A percentile compares a stretch with the other conserved stretches of the same genome.
Evolutionary conservation across 2,113 vertebrate species (phyloP).

Genomic region (Phalacrocorax aristotelis): DNA sequence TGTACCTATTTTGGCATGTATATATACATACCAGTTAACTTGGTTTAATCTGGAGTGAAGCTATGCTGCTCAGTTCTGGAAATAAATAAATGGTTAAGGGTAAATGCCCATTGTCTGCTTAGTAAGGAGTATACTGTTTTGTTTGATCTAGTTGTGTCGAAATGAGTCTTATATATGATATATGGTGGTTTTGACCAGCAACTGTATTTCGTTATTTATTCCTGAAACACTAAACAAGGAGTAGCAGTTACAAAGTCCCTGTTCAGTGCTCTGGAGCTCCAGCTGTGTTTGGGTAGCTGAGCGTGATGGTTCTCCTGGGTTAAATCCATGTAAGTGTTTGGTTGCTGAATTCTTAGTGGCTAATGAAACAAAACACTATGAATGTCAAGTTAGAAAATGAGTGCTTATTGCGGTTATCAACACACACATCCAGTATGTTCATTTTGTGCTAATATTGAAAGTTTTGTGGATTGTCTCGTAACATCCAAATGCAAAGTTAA

Average conservation of each 20-base stretch:
- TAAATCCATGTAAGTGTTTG: not conserved
- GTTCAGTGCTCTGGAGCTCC: not conserved
- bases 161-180: not conserved
- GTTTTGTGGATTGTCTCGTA: not conserved
- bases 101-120: not conserved
- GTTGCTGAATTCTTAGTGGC: not conserved
- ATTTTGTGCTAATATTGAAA: not conserved
- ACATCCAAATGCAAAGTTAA: not conserved
- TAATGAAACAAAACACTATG: not conserved
- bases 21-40: not conserved
- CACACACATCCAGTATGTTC: not conserved
- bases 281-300: not conserved
- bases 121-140: not conserved
- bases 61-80: not conserved
- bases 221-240: not conserved
- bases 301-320: not conserved
- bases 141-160: not conserved
- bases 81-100: not conserved
- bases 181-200: not conserved
- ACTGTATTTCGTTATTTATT: not conserved
- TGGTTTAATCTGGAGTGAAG: not conserved
- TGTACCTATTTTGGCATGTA: fast-evolving
- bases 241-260: not conserved
- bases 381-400: not conserved
- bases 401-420: not conserved